Base-by-base conservation (phyloP, 2,888 invertebrate genomes). In the Boloria selene region DNA sequence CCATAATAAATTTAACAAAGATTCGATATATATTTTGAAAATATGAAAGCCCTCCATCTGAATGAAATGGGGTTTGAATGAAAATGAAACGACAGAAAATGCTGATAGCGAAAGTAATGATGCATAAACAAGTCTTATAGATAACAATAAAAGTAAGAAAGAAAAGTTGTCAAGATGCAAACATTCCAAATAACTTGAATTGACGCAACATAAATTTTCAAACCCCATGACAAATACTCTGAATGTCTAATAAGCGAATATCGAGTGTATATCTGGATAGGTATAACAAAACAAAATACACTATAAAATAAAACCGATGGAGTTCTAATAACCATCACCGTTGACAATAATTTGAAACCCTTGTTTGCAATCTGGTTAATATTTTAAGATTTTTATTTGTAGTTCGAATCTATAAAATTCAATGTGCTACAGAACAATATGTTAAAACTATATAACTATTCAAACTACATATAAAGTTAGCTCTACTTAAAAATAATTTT, bases 111-210 rank as follows among this genome's bases (percentile, higher is more conserved):
- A 80, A 79, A 80, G 70, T 75, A 79, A 85, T 83, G 83, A 88
- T 86, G 86, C 87, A 86, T 82, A 84, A 82, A 78, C 74, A 77
- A 80, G 78, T 78, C 83, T 83, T 86, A 86, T 74, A 80, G 76
- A 79, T 79, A 83, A 80, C 67, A 73, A 79, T 79, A 79, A 82
- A 64, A 70, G 77, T 77, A 80, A 79, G 79, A 86, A 88, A 90
- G 84, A 87, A 88, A 90, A 92, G 90, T 90, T 90, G 92, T 92
- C 92, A 92, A 92, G 92, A 92, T 92, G 92, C 92, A 90, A 88
- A 90, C 90, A 90, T 91, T 90, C 91, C 87, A 87, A 87, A 86
- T 82, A 80, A 87, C 81, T 80, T 80, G 74, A 74, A 81, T 79
- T 79, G 82, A 84, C 81, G 84, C 83, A 87, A 90, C 83, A 84